Evolutionary conservation across 2,113 vertebrate genomes (phyloP), one percentile per base, ranked within the genome.

Genomic region (Danionella cerebrum): DNA sequence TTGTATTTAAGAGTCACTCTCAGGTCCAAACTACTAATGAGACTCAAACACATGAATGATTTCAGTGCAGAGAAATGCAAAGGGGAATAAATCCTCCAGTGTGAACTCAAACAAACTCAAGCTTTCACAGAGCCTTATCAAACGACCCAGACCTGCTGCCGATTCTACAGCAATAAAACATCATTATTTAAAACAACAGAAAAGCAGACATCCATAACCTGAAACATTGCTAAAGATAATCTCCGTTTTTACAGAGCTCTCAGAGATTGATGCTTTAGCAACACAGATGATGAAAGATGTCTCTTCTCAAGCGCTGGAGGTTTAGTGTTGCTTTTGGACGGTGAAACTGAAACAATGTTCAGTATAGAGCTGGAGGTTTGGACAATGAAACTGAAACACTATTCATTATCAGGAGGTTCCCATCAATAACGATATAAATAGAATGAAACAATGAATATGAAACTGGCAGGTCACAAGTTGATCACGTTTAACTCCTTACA

Each of bases 171-270:
- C 29, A 5, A 33, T 33, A 31, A 27, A 21, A 45, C 10, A 64
- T 53, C 65, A 65, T 47, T 16, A 24, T 71, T 73, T 69, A 67
- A 12, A 55, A 9, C 39, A 41, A 47, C 59, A 67, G 78, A 60
- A 73, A 74, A 78, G 35, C 19, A 6, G 25, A 59, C 41, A 65
- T 58, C 53, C 4, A 55, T 48, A 54, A 62, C 64, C 13, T 68
- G 57, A 70, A 65, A 59, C 45, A 35, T 42, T 12, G 74, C 44
- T 54, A 63, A 52, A 51, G 48, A 52, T 52, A n/a, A 27, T 27
- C 25, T 25, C 47, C n/a, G n/a, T n/a, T n/a, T n/a, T n/a, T 54
- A 24, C 77, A 67, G 51, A 50, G 79, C 69, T 76, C 18, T 19
- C n/a, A n/a, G n/a, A n/a, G n/a, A n/a, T n/a, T n/a, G n/a, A n/a